Evolutionary conservation across 2,113 vertebrate genomes (phyloP), one percentile per base, ranked within the genome.

Genomic region (Glaucidium brasilianum): DNA sequence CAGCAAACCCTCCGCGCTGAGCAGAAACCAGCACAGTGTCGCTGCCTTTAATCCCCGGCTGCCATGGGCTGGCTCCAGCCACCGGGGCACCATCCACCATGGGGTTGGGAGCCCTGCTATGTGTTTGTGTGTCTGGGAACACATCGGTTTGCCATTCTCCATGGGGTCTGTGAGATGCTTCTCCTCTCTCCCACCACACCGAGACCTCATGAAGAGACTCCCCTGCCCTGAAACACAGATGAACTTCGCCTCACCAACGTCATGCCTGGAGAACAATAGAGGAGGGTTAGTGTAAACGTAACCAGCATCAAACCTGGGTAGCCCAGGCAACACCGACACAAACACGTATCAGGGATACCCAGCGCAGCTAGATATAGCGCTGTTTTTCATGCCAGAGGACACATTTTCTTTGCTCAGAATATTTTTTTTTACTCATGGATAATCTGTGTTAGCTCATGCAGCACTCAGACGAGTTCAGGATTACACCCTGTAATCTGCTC

Each of bases 51-150:
- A 5, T 11, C 55, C 39, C 43, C 62, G 2, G 20, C 8, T 21
- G 6, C 37, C 52, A 2, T 0, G 16, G 12, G 2, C 49, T 5
- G 47, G 9, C 18, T 37, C 18, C 3, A 6, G 56, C 41, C 1
- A 0, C 0, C 52, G 34, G 17, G n/a, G 34, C 0, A 0, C 25
- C 43, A 9, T 0, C 37, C 12, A 1, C 1, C 3, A 0, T 6
- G 6, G 8, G 27, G 58, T 1, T 2, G 78, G 59, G 58, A 76
- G 74, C 71, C 13, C 35, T 0, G 34, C 3, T 4, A 3, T 0
- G 0, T 2, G 68, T 1, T n/a, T 62, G 0, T 0, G 23, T 5
- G 67, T 29, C 90, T 35, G 39, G 5, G 34, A 26, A 21, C 20
- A 2, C 1, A 6, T 1, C 3, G 1, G 4, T 15, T 7, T 22